Conservation (phyloP, 2,113 vertebrate species). For the Pygoscelis antarcticus region DNA sequence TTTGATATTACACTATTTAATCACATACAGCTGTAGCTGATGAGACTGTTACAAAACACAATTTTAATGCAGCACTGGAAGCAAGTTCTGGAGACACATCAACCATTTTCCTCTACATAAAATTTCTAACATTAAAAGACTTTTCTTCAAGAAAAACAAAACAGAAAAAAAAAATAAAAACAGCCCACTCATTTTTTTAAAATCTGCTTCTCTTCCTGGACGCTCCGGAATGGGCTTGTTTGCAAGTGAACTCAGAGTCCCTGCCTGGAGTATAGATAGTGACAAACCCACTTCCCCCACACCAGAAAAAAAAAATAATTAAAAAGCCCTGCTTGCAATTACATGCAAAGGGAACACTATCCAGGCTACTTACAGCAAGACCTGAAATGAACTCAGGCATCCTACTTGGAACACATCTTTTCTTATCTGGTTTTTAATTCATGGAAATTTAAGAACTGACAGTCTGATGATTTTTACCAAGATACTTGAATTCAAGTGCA, state of each 20-base stretch:
- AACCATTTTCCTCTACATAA: constrained; percentile 69
- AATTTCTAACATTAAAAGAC: constrained; percentile 59
- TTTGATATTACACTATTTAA: constrained; percentile 82
- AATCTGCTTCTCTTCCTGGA: constrained; percentile 58
- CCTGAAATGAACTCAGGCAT: constrained; percentile 66
- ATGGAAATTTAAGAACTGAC: not conserved
- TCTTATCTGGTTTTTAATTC: constrained; percentile 16
- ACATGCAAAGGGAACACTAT: constrained; percentile 57
- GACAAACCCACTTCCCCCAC: constrained; percentile 26
- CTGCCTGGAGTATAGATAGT: constrained; percentile 67
- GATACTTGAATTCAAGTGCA: not conserved
- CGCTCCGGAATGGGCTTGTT: constrained; percentile 42
- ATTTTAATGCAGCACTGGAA: constrained; percentile 69
- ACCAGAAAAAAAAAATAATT: not conserved
- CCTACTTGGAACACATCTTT: not conserved
- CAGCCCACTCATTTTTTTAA: not conserved
- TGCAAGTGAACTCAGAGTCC: constrained; percentile 44
- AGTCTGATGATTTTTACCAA: not conserved
- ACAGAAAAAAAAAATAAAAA: not conserved
- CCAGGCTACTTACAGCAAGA: constrained; percentile 68
- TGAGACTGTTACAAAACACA: constrained; percentile 78
- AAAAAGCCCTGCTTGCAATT: constrained; percentile 68
- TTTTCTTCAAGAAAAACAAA: constrained; percentile 43
- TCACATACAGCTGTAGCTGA: constrained; percentile 78
- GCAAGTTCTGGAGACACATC: constrained; percentile 73